phyloP scores from a whole-genome alignment of 2,888 invertebrate genomes.

The Nomada hirtipes region DNA sequence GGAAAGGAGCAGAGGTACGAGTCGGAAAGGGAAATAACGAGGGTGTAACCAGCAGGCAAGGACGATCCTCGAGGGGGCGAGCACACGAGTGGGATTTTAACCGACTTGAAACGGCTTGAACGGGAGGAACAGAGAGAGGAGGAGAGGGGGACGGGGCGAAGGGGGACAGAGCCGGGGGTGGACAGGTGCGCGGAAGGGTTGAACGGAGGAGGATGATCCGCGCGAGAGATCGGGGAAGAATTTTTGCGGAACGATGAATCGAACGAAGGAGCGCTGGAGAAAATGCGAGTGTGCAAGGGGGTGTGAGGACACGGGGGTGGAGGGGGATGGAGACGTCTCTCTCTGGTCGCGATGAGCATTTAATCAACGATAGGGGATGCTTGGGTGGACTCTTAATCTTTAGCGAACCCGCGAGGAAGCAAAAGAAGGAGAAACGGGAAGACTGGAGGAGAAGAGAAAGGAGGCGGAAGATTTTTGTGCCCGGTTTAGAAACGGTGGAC shows the following conservation, averaged over 20 bases:
- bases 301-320: conserved; percentile 1
- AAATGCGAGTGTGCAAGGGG: not conserved
- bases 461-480: not conserved
- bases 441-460: conserved; percentile 22
- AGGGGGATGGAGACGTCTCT: conserved; percentile 54
- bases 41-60: conserved; percentile 9
- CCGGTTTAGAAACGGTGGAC: not conserved
- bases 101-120: conserved; percentile 26
- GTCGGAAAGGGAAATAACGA: too few species aligned
- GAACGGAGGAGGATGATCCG: conserved; percentile 20
- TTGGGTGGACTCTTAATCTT: conserved; percentile 61
- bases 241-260: conserved; percentile 19
- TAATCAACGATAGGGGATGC: conserved; percentile 79
- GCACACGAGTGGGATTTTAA: conserved; percentile 28
- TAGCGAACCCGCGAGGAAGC: conserved; percentile 15
- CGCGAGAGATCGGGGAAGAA: conserved; percentile 22
- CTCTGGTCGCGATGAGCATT: conserved; percentile 80
- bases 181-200: conserved; percentile 12
- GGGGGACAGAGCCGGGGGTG: not conserved
- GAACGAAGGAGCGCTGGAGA: conserved; percentile 5
- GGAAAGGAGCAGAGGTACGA: conserved; percentile 10
- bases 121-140: not conserved
- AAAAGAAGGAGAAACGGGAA: not conserved
- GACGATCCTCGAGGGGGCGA: conserved; percentile 59
- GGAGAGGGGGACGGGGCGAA: not conserved